phyloP scores from a whole-genome alignment of 1,140 invertebrate species.

The Ips typographus region DNA sequence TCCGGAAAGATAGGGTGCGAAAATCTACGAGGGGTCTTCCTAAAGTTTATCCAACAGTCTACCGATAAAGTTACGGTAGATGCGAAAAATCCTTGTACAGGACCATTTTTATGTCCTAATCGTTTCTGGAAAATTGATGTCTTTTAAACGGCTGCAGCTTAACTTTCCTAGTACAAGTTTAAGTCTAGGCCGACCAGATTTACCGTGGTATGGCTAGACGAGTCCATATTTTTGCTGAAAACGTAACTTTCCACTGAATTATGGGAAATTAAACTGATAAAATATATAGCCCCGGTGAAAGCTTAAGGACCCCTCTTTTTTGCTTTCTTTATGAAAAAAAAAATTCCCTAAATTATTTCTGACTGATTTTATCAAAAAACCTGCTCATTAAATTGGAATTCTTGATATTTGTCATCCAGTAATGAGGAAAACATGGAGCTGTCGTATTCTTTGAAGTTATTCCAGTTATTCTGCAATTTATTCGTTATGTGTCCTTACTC shows the following conservation, averaged over 20 bases:
- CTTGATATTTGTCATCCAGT: too few species aligned
- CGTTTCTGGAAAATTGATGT: slow-evolving; percentile 26
- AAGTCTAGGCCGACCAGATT: slow-evolving; percentile 29
- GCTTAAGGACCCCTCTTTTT: slow-evolving; percentile 1
- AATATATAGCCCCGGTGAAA: slow-evolving; percentile 16
- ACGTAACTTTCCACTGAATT: slow-evolving; percentile 22
- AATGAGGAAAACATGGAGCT: too few species aligned
- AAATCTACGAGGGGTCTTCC: slow-evolving; percentile 5
- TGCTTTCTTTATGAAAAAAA: background rate
- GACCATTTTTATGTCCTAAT: slow-evolving; percentile 23
- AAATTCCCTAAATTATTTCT: too few species aligned
- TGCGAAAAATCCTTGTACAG: too few species aligned
- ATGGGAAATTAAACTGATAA: slow-evolving; percentile 32
- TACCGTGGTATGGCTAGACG: slow-evolving; percentile 14
- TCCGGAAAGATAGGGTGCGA: background rate
- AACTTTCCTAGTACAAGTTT: slow-evolving; percentile 25
- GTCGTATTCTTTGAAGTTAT: too few species aligned
- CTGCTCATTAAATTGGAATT: too few species aligned
- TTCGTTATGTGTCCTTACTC: too few species aligned
- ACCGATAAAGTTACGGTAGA: background rate
- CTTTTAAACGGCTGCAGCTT: slow-evolving; percentile 18
- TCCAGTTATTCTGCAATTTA: too few species aligned
- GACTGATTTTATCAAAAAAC: too few species aligned
- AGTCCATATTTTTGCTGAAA: slow-evolving; percentile 24
- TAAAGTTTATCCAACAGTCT: background rate